phyloP scores from a whole-genome alignment of 2,888 invertebrate species.

The Eristalis intricaria region DNA sequence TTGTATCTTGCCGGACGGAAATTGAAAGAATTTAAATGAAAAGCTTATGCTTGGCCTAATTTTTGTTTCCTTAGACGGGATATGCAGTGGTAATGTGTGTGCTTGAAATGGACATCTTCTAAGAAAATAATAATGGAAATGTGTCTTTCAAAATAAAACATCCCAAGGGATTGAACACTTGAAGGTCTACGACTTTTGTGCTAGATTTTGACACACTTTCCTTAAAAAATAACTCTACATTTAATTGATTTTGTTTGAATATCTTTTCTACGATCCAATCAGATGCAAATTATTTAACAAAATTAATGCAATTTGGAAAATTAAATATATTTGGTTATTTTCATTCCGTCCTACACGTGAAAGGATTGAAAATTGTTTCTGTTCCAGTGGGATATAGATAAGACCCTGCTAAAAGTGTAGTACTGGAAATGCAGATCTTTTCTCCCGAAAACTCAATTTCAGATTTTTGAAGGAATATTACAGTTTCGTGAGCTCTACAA shows the following conservation, averaged over 20 bases:
- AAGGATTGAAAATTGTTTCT: too few relatives aligned
- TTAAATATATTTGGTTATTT: too few relatives aligned
- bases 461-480: too few relatives aligned
- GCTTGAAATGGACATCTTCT: too few relatives aligned
- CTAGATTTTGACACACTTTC: not conserved
- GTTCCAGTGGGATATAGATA: too few relatives aligned
- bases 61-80: not conserved
- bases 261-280: not conserved
- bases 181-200: not conserved
- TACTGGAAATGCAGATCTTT: too few relatives aligned
- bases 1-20: constrained; percentile 62
- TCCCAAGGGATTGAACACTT: not conserved
- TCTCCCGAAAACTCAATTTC: too few relatives aligned
- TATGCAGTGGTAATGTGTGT: not conserved
- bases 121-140: not conserved
- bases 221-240: not conserved
- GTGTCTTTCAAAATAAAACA: not conserved
- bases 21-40: constrained; percentile 11
- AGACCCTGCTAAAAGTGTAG: too few relatives aligned
- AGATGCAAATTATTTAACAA: too few relatives aligned
- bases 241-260: not conserved
- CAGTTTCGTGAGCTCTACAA: too few relatives aligned
- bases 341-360: too few relatives aligned
- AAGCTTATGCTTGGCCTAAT: not conserved
- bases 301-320: too few relatives aligned